Evolutionary conservation across 2,888 invertebrate species (phyloP), one percentile per base, ranked within the genome.

Genomic region (Glaucopsyche alexis): DNA sequence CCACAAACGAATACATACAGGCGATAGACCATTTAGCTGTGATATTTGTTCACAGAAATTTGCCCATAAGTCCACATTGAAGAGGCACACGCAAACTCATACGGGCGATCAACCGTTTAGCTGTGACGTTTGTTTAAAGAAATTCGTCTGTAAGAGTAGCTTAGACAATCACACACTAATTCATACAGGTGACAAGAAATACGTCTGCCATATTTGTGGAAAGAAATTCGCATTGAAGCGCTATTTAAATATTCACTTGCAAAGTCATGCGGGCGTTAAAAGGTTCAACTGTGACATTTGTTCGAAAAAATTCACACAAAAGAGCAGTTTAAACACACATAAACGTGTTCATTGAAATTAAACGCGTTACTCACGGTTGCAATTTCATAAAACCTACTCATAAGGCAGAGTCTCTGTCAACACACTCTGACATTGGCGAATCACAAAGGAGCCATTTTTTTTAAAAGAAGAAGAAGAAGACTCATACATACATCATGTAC

Each of bases 241-340:
- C 2, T 9, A 7, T 47, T 16, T 67, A 67, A 16, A n/a, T 16
- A 16, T 16, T 11, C 67, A 67, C 16, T n/a, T 45, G 19, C 8
- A 7, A 45, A 67, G 7, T 1, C 67, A 67, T 9, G 13, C 16
- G 0, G 67, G 67, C 16, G 16, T 14, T 45, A 67, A 67, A 45
- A 45, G 45, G 0, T 67, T 19, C 16, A 67, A 8, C n/a, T 67
- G 67, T 67, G 19, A 67, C 11, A 13, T 67, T 45, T 67, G 67
- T 67, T 11, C 42, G 7, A 67, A 67, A 19, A n/a, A 9, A 42
- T 67, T 67, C n/a, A 45, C 11, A 6, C 2, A 7, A 3, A 67
- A 45, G n/a, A 11, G n/a, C 45, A 66, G 42, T 67, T 67, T 67
- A 16, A 45, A 67, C 5, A 42, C 5, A 11, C 67, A 67, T 11